Percentiles rank a stretch among this genome's conserved stretches.
phyloP scores from a whole-genome alignment of 2,797 vertebrate species.

The Sebastes cheni region DNA sequence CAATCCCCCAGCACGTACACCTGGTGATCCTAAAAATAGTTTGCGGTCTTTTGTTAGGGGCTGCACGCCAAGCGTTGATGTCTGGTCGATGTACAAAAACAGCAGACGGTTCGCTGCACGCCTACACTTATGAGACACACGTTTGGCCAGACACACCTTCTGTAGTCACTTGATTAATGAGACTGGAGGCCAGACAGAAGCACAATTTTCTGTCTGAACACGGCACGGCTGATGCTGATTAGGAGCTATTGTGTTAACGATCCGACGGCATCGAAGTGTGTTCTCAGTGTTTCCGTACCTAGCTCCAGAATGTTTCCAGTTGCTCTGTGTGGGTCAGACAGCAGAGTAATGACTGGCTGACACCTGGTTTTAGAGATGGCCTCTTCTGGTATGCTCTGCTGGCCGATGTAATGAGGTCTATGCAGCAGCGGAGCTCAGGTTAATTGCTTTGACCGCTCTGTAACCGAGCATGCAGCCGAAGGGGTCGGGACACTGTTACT shows the following conservation, averaged over 20 bases:
- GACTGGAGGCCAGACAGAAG: conserved; percentile 52
- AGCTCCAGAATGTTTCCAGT: conserved; percentile 51
- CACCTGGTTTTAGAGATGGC: conserved; percentile 67
- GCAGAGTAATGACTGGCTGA: conserved; percentile 62
- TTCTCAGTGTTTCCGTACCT: conserved; percentile 42
- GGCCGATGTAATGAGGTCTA: conserved; percentile 65
- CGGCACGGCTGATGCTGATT: conserved; percentile 41
- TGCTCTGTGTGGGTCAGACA: conserved; percentile 55
- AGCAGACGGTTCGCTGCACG: conserved; percentile 50
- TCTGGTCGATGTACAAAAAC: conserved; percentile 43
- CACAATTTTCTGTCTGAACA: conserved; percentile 51
- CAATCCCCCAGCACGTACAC: conserved; percentile 24
- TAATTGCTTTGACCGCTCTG: conserved; percentile 66
- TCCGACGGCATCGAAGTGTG: not conserved
- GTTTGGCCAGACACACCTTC: conserved; percentile 49
- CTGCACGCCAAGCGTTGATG: conserved; percentile 11
- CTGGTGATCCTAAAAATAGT: conserved; percentile 64
- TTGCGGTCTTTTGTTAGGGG: conserved; percentile 11
- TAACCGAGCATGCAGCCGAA: conserved; percentile 31
- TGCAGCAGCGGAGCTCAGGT: conserved; percentile 61
- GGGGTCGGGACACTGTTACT: conserved; percentile 41
- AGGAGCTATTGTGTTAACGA: conserved; percentile 21
- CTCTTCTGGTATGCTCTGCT: conserved; percentile 53
- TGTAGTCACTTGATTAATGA: conserved; percentile 61
- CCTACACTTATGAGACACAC: conserved; percentile 46